A percentile compares a stretch with the other conserved stretches of the same genome.
These are phyloP conservation scores for Leptosomus discolor DNA, from an alignment of 2,113 vertebrate genomes.

Conservation along the genomic window DNA sequence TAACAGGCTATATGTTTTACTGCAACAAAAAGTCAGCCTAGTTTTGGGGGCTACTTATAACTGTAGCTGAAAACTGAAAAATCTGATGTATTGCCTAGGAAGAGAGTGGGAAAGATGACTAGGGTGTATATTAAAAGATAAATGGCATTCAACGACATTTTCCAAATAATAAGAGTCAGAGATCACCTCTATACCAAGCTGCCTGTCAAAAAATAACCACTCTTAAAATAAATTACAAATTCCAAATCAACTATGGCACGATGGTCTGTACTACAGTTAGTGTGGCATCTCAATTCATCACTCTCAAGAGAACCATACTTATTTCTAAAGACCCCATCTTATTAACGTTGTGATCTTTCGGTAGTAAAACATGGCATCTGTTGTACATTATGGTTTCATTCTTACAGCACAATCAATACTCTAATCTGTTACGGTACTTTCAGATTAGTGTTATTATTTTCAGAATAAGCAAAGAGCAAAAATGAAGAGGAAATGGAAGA, in stretches of 20 bases:
- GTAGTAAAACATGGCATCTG: constrained; percentile 19
- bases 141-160: not conserved
- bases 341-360: not conserved
- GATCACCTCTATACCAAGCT: not conserved
- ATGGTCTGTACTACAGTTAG: not conserved
- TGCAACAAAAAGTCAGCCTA: not conserved
- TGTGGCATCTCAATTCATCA: not conserved
- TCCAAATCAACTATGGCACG: not conserved
- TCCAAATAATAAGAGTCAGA: not conserved
- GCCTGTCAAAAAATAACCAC: not conserved
- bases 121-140: not conserved
- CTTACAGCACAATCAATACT: not conserved
- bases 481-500: not conserved
- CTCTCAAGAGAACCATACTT: not conserved
- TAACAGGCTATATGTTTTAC: not conserved
- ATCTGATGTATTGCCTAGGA: not conserved
- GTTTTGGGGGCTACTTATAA: not conserved
- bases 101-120: not conserved
- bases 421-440: constrained; percentile 10
- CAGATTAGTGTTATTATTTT: constrained; percentile 46
- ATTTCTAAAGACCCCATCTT: not conserved
- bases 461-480: constrained; percentile 47
- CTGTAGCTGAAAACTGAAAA: not conserved
- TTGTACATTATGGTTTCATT: constrained; percentile 9
- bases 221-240: not conserved